Base-by-base conservation (phyloP, 2,888 invertebrate species). In the Rhimphoctona megacephalus region DNA sequence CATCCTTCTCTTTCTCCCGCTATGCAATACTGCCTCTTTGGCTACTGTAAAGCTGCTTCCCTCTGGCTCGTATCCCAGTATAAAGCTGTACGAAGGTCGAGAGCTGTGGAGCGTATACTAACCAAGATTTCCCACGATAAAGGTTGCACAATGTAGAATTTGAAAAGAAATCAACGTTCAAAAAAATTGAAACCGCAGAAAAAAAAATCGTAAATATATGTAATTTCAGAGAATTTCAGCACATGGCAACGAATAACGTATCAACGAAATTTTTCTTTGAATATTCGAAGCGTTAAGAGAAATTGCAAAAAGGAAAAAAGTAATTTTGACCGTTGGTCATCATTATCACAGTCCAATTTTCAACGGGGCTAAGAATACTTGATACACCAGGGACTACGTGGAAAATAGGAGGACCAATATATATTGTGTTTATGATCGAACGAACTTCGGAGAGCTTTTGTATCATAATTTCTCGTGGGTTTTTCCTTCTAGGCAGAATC, bases 341-440 rank as follows among this genome's bases (percentile, higher is more conserved):
- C 85, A 66, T 61, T 49, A 77, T 39, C 64, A 33, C n/a, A 66
- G 39, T 73, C 66, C 81, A 81, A 78, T 85, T 81, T 81, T 46
- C 33, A 69, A 17, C 39, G 49, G 39, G 22, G 5, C 49, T 9
- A 22, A 67, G 46, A 57, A 43, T 73, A n/a, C 39, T 43, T 30
- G 33, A 70, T 85, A 46, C 64, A 43, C 19, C 64, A 61, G 64
- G 67, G 57, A 83, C 39, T 30, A 25, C 61, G 84, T 43, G 43
- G 70, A 76, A 77, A 81, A 85, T 81, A 77, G 64, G 72, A 76
- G 25, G 61, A 36, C 30, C 49, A 22, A 25, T 46, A 25, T 49
- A 77, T 36, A 22, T 19, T 54, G 46, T 33, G 64, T 66, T 69
- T 69, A 61, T 76, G 61, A 61, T 22, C 49, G 22, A 52, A 74